Evolutionary conservation across 2,888 invertebrate species (phyloP).

Genomic region (Tortricodes alternella): DNA sequence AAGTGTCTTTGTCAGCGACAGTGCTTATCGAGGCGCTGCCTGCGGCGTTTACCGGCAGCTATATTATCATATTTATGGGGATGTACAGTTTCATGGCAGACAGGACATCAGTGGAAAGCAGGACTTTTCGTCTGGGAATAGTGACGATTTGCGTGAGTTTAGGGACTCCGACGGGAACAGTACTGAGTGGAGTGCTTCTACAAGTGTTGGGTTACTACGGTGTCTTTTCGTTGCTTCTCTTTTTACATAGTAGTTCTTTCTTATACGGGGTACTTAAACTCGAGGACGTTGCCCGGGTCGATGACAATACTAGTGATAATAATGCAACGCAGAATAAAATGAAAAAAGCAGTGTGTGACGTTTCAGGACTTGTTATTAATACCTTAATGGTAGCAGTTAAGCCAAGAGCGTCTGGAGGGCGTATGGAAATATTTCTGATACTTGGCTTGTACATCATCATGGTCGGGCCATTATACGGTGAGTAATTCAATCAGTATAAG

Average conservation of each 20-base stretch:
- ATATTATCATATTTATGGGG: slow-evolving; percentile 83
- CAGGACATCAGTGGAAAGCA: slow-evolving; percentile 81
- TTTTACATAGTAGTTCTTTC: slow-evolving; percentile 59
- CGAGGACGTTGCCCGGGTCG: slow-evolving; percentile 57
- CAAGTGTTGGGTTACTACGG: slow-evolving; percentile 72
- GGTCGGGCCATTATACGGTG: slow-evolving; percentile 78
- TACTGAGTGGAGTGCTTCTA: slow-evolving; percentile 77
- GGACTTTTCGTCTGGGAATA: slow-evolving; percentile 85
- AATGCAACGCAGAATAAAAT: slow-evolving; percentile 42
- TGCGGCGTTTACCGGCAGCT: slow-evolving; percentile 84
- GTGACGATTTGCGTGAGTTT: slow-evolving; percentile 81
- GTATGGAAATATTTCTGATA: slow-evolving; percentile 67
- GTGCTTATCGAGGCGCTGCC: slow-evolving; percentile 82
- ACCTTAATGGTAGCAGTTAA: slow-evolving; percentile 68
- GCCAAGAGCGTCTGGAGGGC: slow-evolving; percentile 57
- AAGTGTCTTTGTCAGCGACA: slow-evolving; percentile 75
- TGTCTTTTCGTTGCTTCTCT: slow-evolving; percentile 65
- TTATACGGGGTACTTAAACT: slow-evolving; percentile 66
- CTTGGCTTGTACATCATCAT: slow-evolving; percentile 67
- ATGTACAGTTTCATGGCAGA: slow-evolving; percentile 85
- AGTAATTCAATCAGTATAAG: slow-evolving; percentile 41
- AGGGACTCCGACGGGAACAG: slow-evolving; percentile 78
- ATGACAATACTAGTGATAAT: slow-evolving; percentile 33
- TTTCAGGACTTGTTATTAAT: slow-evolving; percentile 62
- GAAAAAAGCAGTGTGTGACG: slow-evolving; percentile 50